Base-by-base conservation (phyloP, 2,888 invertebrate species). In the Apodemia mormo region DNA sequence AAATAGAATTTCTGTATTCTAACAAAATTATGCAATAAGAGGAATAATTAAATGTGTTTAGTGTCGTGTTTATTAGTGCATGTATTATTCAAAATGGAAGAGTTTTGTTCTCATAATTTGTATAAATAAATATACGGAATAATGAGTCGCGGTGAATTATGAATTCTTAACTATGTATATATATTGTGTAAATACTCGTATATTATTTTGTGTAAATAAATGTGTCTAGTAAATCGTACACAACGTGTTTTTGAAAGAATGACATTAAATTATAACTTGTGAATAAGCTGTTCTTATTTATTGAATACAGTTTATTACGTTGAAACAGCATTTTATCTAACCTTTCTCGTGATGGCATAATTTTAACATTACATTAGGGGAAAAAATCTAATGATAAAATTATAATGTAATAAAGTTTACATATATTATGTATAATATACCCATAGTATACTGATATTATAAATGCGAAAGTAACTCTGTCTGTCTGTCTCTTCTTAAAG, bases 131-230 rank as follows among this genome's bases (percentile, higher is more conserved):
- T 30, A 14, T 30, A 61, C 33, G 33, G 61, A 61, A 54, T 68
- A 61, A 74, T 68, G 75, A 75, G 75, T 75, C 75, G 75, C 75
- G 75, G 64, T 69, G 70, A 73, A 75, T 75, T 75, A 75, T 75
- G 73, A 75, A 75, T 65, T 69, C 56, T 40, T 69, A 71, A 71
- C 65, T 64, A 37, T 61, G 33, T 49, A 64, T 37, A 49, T 14
- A 6, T 49, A 12, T 45, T 45, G 10, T 58, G 49, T 68, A 68
- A 61, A 58, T 58, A 22, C 22, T 22, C 22, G 22, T 22, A 58
- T 58, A 58, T 29, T 56, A 5, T 58, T 30, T 33, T 6, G 12
- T 58, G 58, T 61, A 33, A 61, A 61, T 61, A 61, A 61, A 12
- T 4, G 30, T 61, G 12, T 61, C 33, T 5, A 14, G 12, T 61